Conservation (phyloP, 2,113 vertebrate species). For the Mugil cephalus region DNA sequence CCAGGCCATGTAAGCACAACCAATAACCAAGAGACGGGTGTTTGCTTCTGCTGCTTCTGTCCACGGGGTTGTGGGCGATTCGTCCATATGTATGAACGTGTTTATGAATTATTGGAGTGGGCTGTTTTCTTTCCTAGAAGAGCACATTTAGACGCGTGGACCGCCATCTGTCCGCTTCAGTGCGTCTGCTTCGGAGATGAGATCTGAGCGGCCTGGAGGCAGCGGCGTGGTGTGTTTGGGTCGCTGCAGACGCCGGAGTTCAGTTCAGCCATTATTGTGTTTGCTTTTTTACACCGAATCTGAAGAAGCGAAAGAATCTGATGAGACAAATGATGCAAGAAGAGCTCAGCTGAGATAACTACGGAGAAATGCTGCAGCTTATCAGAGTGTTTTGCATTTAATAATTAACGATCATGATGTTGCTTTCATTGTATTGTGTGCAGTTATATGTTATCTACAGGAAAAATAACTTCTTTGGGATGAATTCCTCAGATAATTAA, state of each 20-base stretch:
- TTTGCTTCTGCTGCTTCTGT: conserved; percentile 13
- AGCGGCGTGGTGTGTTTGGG: not conserved
- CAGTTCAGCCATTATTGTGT: no score
- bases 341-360: no score
- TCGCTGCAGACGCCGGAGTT: conserved; percentile 9
- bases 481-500: not conserved
- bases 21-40: conserved; percentile 32
- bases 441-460: no score
- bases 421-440: no score
- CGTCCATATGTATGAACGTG: conserved; percentile 55
- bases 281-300: not conserved
- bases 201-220: conserved; percentile 45
- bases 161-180: not conserved
- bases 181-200: conserved; percentile 6
- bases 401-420: no score
- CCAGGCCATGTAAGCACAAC: conserved; percentile 40
- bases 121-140: conserved; percentile 19
- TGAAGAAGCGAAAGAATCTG: not conserved
- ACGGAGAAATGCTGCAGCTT: no score
- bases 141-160: conserved; percentile 7
- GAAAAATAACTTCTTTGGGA: no score
- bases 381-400: no score
- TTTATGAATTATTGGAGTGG: conserved; percentile 35
- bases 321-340: no score
- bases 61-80: conserved; percentile 13